A percentile compares a stretch with the other conserved stretches of the same genome.
Evolutionary conservation across 2,888 invertebrate genomes (phyloP).

Genomic region (Lissocephala sabroskyi): DNA sequence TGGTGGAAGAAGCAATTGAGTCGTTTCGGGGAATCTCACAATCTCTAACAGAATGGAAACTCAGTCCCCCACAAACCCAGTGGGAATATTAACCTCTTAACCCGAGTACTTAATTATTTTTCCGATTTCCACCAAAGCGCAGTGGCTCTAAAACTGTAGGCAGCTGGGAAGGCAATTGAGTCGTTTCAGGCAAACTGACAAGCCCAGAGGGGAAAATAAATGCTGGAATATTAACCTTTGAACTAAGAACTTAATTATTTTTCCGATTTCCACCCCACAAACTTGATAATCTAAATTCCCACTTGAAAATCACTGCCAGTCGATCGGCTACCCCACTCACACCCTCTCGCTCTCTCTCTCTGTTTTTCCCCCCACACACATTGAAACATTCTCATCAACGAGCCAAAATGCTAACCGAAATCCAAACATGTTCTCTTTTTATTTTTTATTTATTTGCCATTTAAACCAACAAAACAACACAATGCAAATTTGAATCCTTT

Average conservation of each 20-base stretch:
- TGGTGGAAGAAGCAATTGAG: neutral
- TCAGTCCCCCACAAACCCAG: too few relatives aligned
- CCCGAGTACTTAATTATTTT: slow-evolving; percentile 62
- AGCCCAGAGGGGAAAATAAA: slow-evolving; percentile 33
- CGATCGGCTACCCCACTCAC: slow-evolving; percentile 26
- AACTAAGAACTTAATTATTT: slow-evolving; percentile 61
- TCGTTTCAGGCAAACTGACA: too few relatives aligned
- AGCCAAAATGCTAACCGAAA: slow-evolving; percentile 49
- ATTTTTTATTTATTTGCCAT: slow-evolving; percentile 27
- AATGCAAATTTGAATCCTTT: slow-evolving; percentile 5
- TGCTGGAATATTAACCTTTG: slow-evolving; percentile 56
- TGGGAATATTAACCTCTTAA: slow-evolving; percentile 58
- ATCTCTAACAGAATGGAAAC: slow-evolving; percentile 31
- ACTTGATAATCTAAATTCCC: too few relatives aligned
- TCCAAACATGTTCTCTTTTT: slow-evolving; percentile 60
- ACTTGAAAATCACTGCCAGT: neutral
- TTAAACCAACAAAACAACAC: slow-evolving; percentile 16
- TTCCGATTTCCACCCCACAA: slow-evolving; percentile 1
- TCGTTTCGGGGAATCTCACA: too few relatives aligned
- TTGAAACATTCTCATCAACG: slow-evolving; percentile 32
- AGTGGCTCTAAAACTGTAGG: too few relatives aligned
- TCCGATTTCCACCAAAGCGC: neutral
- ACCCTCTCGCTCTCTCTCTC: slow-evolving; percentile 10
- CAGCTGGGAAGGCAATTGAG: neutral
- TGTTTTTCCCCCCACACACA: slow-evolving; percentile 5